These are phyloP conservation scores for Acrobasis repandana DNA, from an alignment of 2,888 invertebrate genomes.

Conservation along the genomic window DNA sequence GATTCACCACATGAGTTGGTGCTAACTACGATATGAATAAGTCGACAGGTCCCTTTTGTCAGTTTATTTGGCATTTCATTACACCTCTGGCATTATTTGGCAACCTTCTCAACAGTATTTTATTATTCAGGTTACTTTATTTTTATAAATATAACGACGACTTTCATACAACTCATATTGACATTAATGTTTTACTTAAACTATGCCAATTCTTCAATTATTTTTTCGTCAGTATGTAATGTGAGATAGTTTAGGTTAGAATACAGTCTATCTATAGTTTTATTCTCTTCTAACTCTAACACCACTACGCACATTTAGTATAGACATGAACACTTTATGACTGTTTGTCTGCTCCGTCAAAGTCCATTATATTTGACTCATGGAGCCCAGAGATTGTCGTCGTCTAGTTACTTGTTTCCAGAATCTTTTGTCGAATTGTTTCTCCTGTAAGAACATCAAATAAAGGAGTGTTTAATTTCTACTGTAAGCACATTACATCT, in stretches of 20 bases:
- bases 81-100: conserved; percentile 60
- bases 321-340: conserved; percentile 49
- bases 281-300: not conserved
- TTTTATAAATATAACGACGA: conserved; percentile 6
- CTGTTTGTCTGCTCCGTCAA: conserved; percentile 29
- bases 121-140: conserved; percentile 35
- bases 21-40: conserved; percentile 73
- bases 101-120: conserved; percentile 38
- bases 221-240: not conserved
- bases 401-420: conserved; percentile 91
- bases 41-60: conserved; percentile 71
- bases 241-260: conserved; percentile 1
- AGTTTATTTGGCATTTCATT: conserved; percentile 64
- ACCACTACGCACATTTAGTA: conserved; percentile 22
- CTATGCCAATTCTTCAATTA: not conserved
- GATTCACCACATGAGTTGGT: conserved; percentile 36
- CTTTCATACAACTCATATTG: not conserved
- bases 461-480: conserved; percentile 24
- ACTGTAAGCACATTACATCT: not conserved
- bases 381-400: conserved; percentile 82
- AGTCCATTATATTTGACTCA: conserved; percentile 68
- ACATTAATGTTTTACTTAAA: not conserved
- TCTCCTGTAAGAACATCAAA: conserved; percentile 83
- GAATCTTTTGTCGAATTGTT: conserved; percentile 89
- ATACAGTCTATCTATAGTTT: conserved; percentile 12